Percentiles rank a stretch among this genome's conserved stretches.
These are phyloP conservation scores for Iguana delicatissima DNA, from an alignment of 2,797 vertebrate species.

Conservation along the genomic window DNA sequence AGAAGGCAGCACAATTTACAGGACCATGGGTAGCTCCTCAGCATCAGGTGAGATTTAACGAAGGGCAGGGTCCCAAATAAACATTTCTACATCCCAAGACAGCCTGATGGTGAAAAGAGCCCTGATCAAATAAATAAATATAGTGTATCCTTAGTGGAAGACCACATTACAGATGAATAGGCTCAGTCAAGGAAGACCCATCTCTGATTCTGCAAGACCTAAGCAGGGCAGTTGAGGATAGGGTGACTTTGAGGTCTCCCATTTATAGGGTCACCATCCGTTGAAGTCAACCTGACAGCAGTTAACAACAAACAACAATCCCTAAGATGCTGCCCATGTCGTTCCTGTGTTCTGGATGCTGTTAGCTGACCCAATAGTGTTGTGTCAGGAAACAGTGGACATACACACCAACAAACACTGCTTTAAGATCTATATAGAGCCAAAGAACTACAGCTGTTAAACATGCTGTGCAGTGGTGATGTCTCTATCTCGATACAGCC, in stretches of 20 bases:
- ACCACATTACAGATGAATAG: too few relatives aligned
- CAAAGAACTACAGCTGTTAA: conserved; percentile 43
- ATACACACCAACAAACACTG: conserved; percentile 27
- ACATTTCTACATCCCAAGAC: neutral
- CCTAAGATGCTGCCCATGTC: neutral
- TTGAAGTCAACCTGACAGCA: too few relatives aligned
- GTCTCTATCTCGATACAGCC: conserved; percentile 52
- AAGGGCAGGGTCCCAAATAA: neutral
- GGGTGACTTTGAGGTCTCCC: too few relatives aligned
- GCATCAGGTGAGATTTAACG: neutral
- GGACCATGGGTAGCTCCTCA: conserved; percentile 7
- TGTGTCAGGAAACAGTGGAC: conserved; percentile 27
- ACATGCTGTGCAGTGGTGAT: conserved; percentile 50
- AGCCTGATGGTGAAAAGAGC: neutral
- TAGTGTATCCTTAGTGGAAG: too few relatives aligned
- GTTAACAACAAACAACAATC: too few relatives aligned
- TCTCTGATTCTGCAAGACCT: too few relatives aligned
- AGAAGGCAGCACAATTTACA: neutral
- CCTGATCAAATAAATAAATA: neutral
- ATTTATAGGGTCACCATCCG: too few relatives aligned
- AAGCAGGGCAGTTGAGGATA: too few relatives aligned
- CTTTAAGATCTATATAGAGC: conserved; percentile 36
- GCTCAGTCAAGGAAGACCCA: too few relatives aligned
- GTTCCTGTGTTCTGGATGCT: neutral
- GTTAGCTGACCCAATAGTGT: neutral